Percentiles rank a stretch among this genome's conserved stretches.
Conservation (phyloP, 2,113 vertebrate genomes). For the Platysternon megacephalum region DNA sequence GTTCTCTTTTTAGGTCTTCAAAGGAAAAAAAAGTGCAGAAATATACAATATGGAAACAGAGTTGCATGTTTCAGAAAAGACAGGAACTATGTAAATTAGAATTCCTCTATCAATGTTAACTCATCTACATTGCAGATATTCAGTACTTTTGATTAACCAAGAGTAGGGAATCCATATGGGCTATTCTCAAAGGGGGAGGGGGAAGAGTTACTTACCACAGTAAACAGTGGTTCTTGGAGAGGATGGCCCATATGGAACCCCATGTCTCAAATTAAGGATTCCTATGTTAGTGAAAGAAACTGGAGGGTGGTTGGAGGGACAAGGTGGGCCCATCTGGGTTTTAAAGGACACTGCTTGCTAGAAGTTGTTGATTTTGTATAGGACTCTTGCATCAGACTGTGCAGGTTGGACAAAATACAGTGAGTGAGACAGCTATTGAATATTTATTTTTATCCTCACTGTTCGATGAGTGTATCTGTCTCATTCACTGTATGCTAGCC, state of each 20-base stretch:
- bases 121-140: background rate
- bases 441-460: background rate
- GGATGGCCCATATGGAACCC: background rate
- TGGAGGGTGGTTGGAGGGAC: background rate
- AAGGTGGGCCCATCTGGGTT: background rate
- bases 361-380: background rate
- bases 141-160: background rate
- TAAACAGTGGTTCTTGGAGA: background rate
- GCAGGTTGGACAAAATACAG: background rate
- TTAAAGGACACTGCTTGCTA: background rate
- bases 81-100: background rate
- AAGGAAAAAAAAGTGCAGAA: background rate
- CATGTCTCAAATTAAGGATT: background rate
- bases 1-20: too few species aligned
- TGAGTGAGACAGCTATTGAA: background rate
- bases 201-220: background rate
- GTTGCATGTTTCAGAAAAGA: background rate
- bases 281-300: background rate
- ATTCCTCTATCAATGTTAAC: background rate
- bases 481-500: background rate
- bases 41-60: background rate
- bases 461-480: background rate
- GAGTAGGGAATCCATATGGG: background rate
- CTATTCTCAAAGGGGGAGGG: background rate
- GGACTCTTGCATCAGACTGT: background rate